Evolutionary conservation across 2,888 invertebrate species (phyloP).

Genomic region (Epirrhoe tristata): DNA sequence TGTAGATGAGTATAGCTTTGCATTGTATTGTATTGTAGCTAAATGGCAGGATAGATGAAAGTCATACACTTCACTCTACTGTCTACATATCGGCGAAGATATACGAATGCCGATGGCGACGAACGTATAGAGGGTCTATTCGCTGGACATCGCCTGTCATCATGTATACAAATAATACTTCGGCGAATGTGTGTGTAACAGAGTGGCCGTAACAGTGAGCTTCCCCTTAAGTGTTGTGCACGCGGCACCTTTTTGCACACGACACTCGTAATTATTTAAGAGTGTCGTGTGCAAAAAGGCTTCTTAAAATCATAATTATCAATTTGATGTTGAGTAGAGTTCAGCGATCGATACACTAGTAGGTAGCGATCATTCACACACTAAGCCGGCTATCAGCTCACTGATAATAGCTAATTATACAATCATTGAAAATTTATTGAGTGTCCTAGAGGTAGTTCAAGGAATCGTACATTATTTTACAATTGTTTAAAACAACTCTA

Average conservation of each 20-base stretch:
- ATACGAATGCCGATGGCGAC: too few relatives aligned
- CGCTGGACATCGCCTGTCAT: too few relatives aligned
- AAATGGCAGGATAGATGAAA: too few relatives aligned
- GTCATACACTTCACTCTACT: too few relatives aligned
- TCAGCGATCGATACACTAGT: conserved; percentile 20
- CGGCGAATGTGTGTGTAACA: too few relatives aligned
- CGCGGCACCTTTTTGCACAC: too few relatives aligned
- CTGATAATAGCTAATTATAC: conserved; percentile 29
- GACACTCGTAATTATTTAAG: conserved; percentile 43
- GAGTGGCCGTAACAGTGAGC: conserved; percentile 26
- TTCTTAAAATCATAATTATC: conserved; percentile 46
- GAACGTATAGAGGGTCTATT: too few relatives aligned
- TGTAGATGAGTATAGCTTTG: too few relatives aligned
- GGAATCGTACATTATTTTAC: background rate
- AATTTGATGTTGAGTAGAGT: conserved; percentile 47
- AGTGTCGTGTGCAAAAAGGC: conserved; percentile 61
- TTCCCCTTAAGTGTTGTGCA: conserved; percentile 69
- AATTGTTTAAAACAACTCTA: background rate
- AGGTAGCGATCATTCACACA: conserved; percentile 13
- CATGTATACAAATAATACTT: too few relatives aligned
- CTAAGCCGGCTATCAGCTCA: conserved; percentile 21
- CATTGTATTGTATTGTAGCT: too few relatives aligned
- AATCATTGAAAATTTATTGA: conserved; percentile 4
- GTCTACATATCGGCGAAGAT: too few relatives aligned
- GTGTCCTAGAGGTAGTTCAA: conserved; percentile 2